Percentiles rank a stretch among this genome's conserved stretches.
Conservation (phyloP, 2,888 invertebrate species). For the Acrocyrtus sp. region DNA sequence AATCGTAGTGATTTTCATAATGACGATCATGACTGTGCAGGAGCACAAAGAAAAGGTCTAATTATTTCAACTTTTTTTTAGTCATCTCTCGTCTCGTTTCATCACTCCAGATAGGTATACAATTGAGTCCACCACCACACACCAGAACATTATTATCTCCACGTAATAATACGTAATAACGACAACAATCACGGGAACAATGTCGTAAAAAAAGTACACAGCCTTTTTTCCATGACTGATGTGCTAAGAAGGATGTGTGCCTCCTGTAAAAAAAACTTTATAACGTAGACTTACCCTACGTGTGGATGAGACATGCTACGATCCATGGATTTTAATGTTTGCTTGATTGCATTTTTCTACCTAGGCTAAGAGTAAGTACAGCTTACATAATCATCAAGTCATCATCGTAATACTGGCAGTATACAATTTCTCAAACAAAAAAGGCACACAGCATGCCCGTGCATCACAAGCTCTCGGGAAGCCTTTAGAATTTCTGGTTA, state of each 20-base stretch:
- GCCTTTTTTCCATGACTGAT: no score
- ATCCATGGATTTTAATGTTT: not conserved
- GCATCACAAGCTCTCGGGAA: not conserved
- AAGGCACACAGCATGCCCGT: not conserved
- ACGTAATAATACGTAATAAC: constrained; percentile 5
- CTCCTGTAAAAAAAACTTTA: no score
- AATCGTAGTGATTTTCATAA: no score
- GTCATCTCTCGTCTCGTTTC: constrained; percentile 8
- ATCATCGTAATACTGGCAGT: no score
- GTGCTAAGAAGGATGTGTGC: no score
- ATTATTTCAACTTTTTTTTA: constrained; percentile 6
- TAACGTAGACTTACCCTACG: no score
- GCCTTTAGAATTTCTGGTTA: no score
- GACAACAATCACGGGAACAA: constrained; percentile 2
- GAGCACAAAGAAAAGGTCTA: no score
- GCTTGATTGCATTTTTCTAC: not conserved
- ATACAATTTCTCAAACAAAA: not conserved
- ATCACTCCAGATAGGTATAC: not conserved
- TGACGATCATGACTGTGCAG: no score
- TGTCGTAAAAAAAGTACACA: constrained; percentile 5
- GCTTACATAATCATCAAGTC: not conserved
- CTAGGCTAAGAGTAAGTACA: no score
- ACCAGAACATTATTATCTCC: constrained; percentile 5
- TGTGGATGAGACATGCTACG: no score
- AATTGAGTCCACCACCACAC: no score